Evolutionary conservation across 2,888 invertebrate species (phyloP).

Genomic region (Ectemnius cavifrons): DNA sequence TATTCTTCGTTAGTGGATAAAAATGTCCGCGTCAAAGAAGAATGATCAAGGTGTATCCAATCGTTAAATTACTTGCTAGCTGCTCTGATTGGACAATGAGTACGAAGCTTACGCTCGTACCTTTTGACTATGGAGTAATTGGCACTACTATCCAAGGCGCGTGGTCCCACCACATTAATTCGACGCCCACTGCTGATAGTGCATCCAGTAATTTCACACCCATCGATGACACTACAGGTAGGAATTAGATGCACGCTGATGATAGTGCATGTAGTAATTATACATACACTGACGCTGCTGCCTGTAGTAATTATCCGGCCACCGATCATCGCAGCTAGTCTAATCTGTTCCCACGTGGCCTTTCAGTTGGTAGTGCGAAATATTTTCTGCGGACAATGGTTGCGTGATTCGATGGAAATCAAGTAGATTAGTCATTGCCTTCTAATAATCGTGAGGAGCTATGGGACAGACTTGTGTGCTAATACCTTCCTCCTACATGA

Average conservation of each 20-base stretch:
- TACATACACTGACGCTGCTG: conserved; percentile 36
- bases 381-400: too few relatives aligned
- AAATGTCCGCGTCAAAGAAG: neutral
- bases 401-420: too few relatives aligned
- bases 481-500: conserved; percentile 16
- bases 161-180: conserved; percentile 19
- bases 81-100: neutral
- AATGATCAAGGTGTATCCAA: neutral
- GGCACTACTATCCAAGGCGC: conserved; percentile 2
- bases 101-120: neutral
- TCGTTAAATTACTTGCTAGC: neutral
- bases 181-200: conserved; percentile 9
- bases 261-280: conserved; percentile 51
- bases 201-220: conserved; percentile 50
- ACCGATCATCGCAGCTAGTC: conserved; percentile 23
- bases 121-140: conserved; percentile 14
- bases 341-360: too few relatives aligned
- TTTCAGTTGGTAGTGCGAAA: too few relatives aligned
- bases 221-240: conserved; percentile 32
- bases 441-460: too few relatives aligned
- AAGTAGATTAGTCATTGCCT: too few relatives aligned
- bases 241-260: conserved; percentile 51
- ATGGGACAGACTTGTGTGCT: too few relatives aligned
- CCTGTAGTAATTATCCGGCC: conserved; percentile 46
- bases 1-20: neutral